Percentiles rank a stretch among this genome's conserved stretches.
These are phyloP conservation scores for Caenorhabditis uteleia DNA, from an alignment of 2,888 invertebrate species.

Conservation along the genomic window DNA sequence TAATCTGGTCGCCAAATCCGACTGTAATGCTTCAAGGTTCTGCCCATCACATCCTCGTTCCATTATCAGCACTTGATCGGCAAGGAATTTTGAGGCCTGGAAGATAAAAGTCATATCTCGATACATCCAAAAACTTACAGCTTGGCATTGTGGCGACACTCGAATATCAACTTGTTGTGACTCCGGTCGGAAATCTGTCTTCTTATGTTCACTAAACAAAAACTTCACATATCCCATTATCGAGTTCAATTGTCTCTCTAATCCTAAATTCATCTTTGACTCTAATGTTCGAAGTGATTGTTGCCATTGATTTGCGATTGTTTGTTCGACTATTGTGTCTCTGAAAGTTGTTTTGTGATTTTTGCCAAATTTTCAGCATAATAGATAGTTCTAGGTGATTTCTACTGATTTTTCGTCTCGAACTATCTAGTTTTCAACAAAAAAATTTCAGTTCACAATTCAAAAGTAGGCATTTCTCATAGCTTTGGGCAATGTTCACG, in stretches of 20 bases:
- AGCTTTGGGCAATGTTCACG: too few relatives aligned
- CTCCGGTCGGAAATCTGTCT: conserved; percentile 83
- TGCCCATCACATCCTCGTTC: conserved; percentile 79
- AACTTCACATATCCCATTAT: conserved; percentile 74
- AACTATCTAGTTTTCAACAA: not conserved
- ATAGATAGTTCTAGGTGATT: not conserved
- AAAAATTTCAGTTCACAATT: too few relatives aligned
- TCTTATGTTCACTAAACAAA: conserved; percentile 81
- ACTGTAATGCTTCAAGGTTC: conserved; percentile 84
- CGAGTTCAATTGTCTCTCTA: conserved; percentile 79
- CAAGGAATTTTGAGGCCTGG: conserved; percentile 20
- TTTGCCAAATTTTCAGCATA: not conserved
- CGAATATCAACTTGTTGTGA: conserved; percentile 46
- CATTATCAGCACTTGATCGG: conserved; percentile 31
- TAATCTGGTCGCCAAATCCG: conserved; percentile 88
- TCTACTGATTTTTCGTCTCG: not conserved
- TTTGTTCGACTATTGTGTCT: conserved; percentile 85
- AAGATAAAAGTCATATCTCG: too few relatives aligned
- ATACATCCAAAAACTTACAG: not conserved
- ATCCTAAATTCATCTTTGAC: conserved; percentile 81
- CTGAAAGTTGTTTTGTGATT: conserved; percentile 73
- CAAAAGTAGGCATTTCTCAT: too few relatives aligned
- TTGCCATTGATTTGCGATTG: conserved; percentile 86
- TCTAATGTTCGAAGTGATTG: conserved; percentile 86
- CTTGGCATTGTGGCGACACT: conserved; percentile 36